Base-by-base conservation (phyloP, 2,888 invertebrate genomes). In the Drosophila mercatorum region DNA sequence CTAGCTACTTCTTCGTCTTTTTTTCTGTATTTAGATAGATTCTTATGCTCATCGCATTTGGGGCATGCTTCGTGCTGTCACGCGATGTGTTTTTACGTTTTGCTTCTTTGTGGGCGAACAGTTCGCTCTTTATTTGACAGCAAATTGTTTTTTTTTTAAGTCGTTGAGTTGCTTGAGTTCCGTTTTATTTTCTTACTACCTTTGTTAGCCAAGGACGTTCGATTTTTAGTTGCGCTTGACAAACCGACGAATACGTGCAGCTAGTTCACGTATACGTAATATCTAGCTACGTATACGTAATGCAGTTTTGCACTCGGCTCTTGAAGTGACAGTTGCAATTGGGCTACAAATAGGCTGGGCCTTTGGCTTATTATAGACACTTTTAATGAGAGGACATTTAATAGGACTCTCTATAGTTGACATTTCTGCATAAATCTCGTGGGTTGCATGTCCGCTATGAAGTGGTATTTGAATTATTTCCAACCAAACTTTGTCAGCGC, bases 31-130 rank as follows among this genome's bases (percentile, higher is more conserved):
- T 51, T 56, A 66, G 73, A 75, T 73, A 66, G 73, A 83, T 77
- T 76, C 69, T 72, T 66, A 78, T 83, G 87, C 88, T 88, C 89
- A 83, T 79, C 87, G 74, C 72, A 63, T 65, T 76, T 72, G 68
- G 75, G 64, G 66, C 68, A 70, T 76, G 72, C 60, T 84, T 89
- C 80, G 82, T 82, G 81, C 83, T 84, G 90, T 88, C 88, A 88
- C 90, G 88, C 90, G 87, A 90, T 78, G 73, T 76, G 59, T 64
- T 53, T 46, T 58, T 47, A 7, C 52, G 41, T 65, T 26, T 49
- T 56, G 11, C 43, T 62, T 36, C 46, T 49, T 61, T 62, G 64
- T 55, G 68, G 70, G 59, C 55, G 34, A 71, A 62, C 49, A 44
- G 62, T 66, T 67, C 63, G 44, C 63, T 61, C 66, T 57, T 44